Conservation (phyloP, 2,797 vertebrate genomes). For the Rhincodon typus region DNA sequence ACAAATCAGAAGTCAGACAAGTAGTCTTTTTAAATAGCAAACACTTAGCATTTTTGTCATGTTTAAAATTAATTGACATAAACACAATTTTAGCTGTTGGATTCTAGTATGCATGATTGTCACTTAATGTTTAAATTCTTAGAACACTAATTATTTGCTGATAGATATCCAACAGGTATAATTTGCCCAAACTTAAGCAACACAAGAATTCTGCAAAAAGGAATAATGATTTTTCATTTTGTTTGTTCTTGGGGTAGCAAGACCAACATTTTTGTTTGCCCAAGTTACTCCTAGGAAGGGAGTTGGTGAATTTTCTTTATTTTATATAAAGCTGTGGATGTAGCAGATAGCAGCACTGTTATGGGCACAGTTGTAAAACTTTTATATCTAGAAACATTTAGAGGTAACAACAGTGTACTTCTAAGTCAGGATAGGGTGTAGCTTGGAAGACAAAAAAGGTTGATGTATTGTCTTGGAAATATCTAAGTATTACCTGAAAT, state of each 20-base stretch:
- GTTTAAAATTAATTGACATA: neutral
- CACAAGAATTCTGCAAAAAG: neutral
- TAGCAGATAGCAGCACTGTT: neutral
- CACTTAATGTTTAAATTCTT: neutral
- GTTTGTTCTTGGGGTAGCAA: neutral
- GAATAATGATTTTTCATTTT: neutral
- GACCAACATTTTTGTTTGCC: neutral
- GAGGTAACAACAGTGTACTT: neutral
- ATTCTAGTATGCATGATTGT: neutral
- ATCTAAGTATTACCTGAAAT: neutral
- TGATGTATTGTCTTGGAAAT: neutral
- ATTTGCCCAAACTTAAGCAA: neutral
- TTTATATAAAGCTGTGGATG: neutral
- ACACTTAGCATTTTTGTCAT: neutral
- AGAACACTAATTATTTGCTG: neutral
- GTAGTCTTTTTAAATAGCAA: neutral
- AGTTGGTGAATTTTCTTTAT: neutral
- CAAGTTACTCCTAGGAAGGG: neutral
- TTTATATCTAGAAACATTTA: neutral
- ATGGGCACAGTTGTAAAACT: neutral
- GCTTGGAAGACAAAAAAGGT: neutral
- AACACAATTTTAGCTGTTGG: neutral
- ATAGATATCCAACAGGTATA: neutral
- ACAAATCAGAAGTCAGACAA: neutral
- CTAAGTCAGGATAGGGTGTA: neutral